Percentiles rank a stretch among this genome's conserved stretches.
phyloP scores from a whole-genome alignment of 2,797 vertebrate genomes.

The Lutra lutra region DNA sequence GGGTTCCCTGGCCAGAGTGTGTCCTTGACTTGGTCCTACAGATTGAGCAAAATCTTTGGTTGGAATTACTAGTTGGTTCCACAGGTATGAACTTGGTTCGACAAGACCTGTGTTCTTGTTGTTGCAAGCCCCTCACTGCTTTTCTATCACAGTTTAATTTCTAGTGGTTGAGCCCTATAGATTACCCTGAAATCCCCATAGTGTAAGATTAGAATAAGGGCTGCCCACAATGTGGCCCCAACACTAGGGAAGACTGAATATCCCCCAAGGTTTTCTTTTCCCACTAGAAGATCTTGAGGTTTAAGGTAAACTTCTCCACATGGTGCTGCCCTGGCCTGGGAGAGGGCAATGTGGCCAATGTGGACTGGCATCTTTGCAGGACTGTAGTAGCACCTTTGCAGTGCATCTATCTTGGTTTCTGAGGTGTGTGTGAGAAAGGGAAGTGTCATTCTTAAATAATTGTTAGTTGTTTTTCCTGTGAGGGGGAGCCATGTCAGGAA shows the following conservation, averaged over 20 bases:
- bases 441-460: neutral
- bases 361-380: neutral
- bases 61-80: neutral
- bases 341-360: neutral
- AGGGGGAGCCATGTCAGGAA: neutral
- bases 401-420: neutral
- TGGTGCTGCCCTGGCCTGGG: neutral
- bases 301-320: neutral
- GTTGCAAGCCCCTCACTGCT: neutral
- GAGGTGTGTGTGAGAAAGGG: neutral
- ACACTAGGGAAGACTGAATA: neutral
- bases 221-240: neutral
- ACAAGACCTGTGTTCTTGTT: neutral
- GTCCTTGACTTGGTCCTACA: neutral
- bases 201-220: neutral
- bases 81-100: neutral
- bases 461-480: neutral
- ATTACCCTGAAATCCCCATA: neutral
- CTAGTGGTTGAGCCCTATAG: neutral
- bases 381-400: too few relatives aligned
- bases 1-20: neutral
- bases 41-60: neutral
- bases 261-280: neutral
- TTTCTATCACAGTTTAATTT: neutral
- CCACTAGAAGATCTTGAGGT: neutral